Percentiles rank a stretch among this genome's conserved stretches.
These are phyloP conservation scores for Spilogale gracilis DNA, from an alignment of 2,113 vertebrate genomes.

Conservation along the genomic window DNA sequence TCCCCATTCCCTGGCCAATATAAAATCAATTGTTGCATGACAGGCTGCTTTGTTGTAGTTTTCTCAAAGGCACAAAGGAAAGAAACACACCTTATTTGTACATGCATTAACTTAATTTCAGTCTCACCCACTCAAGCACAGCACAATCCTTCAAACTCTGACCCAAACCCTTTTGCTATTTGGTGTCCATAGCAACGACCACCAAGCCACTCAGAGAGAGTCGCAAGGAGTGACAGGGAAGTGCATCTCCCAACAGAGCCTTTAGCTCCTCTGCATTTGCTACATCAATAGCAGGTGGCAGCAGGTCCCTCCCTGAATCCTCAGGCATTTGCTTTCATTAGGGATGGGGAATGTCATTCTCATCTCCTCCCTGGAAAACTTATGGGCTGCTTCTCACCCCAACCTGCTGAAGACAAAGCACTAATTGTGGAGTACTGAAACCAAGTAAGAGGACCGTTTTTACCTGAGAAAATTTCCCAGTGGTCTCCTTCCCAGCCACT, in stretches of 20 bases:
- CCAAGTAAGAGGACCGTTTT: background rate
- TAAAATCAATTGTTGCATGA: constrained; percentile 74
- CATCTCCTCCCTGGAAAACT: background rate
- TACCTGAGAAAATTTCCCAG: background rate
- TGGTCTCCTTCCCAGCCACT: background rate
- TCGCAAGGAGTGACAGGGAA: constrained; percentile 81
- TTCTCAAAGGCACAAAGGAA: constrained; percentile 70
- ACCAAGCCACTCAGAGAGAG: constrained; percentile 79
- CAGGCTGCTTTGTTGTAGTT: constrained; percentile 77
- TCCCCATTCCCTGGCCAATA: constrained; percentile 73
- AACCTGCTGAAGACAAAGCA: constrained; percentile 18
- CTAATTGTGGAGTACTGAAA: constrained; percentile 21
- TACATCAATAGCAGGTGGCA: constrained; percentile 47
- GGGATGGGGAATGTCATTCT: background rate
- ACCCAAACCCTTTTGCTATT: constrained; percentile 83
- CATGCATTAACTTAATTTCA: constrained; percentile 88
- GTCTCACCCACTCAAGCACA: constrained; percentile 84
- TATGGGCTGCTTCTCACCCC: background rate
- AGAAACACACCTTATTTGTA: constrained; percentile 81
- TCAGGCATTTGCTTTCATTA: constrained; percentile 44
- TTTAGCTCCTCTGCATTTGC: constrained; percentile 34
- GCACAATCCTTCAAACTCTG: constrained; percentile 83
- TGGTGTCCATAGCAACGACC: constrained; percentile 87
- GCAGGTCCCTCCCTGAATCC: background rate
- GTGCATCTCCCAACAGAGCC: constrained; percentile 65